Percentiles rank a stretch among this genome's conserved stretches.
Evolutionary conservation across 2,113 vertebrate species (phyloP).

Genomic region (Mesitornis unicolor): DNA sequence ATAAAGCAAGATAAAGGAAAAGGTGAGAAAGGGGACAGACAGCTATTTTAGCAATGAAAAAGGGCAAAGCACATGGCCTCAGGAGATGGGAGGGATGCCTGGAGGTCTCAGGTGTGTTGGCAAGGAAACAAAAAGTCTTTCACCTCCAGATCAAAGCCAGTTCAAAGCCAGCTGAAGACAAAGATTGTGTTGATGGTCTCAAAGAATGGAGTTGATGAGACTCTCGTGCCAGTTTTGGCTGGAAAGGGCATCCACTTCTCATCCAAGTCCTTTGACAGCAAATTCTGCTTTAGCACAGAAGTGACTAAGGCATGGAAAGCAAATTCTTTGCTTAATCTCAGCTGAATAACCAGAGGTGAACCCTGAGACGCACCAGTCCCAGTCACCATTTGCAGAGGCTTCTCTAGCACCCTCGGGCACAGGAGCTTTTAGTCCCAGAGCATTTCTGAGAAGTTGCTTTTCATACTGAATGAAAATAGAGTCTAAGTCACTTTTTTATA

Average conservation of each 20-base stretch:
- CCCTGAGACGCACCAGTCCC: neutral
- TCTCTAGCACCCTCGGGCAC: neutral
- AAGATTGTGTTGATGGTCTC: neutral
- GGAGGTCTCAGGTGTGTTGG: neutral
- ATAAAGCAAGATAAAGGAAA: neutral
- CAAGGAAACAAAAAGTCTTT: neutral
- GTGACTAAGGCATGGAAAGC: neutral
- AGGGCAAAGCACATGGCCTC: neutral
- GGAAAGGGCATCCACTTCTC: neutral
- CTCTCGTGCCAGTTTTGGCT: neutral
- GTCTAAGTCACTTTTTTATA: neutral
- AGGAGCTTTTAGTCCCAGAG: neutral
- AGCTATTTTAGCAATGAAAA: neutral
- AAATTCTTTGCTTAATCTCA: neutral
- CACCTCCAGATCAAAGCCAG: neutral
- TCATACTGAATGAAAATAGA: neutral
- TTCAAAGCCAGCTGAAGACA: neutral
- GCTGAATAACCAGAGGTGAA: neutral
- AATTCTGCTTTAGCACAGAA: neutral
- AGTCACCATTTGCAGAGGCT: neutral
- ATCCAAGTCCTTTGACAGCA: neutral
- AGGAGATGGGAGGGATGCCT: neutral
- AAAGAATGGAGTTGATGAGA: neutral
- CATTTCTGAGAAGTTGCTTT: neutral
- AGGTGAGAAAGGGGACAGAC: neutral